phyloP scores from a whole-genome alignment of 1,140 invertebrate genomes.

The Scaptomyza montana region DNA sequence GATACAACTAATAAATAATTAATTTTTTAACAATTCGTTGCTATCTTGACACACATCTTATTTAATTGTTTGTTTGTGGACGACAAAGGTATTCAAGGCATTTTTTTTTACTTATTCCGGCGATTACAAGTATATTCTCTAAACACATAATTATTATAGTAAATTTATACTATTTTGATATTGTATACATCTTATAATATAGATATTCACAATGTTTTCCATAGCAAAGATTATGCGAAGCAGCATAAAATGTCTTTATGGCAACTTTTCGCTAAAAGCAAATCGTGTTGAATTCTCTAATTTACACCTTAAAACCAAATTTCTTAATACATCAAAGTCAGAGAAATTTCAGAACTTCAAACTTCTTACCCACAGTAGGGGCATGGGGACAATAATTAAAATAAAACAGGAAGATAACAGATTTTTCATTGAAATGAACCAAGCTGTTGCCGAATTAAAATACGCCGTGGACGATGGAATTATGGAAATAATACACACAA shows the following conservation, averaged over 20 bases:
- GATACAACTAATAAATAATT: too few relatives aligned
- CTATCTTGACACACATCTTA: too few relatives aligned
- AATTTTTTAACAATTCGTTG: too few relatives aligned
- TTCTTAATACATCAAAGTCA: not conserved
- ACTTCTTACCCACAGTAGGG: not conserved
- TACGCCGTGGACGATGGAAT: slow-evolving; percentile 17
- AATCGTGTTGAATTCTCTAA: not conserved
- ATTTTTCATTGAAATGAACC: slow-evolving; percentile 26
- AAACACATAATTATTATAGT: too few relatives aligned
- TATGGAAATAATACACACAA: slow-evolving; percentile 37
- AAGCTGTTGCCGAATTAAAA: slow-evolving; percentile 3
- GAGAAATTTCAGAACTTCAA: not conserved
- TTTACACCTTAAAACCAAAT: too few relatives aligned
- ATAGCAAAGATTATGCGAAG: not conserved
- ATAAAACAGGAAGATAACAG: slow-evolving; percentile 3
- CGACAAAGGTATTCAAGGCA: too few relatives aligned
- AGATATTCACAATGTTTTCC: not conserved
- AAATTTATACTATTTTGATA: too few relatives aligned
- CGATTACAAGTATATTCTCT: too few relatives aligned
- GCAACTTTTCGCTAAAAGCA: not conserved
- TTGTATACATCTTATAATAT: too few relatives aligned
- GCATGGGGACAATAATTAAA: slow-evolving; percentile 5
- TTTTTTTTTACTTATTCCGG: too few relatives aligned
- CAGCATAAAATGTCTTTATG: not conserved
- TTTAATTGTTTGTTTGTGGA: too few relatives aligned